Conservation (phyloP, 1,140 invertebrate genomes). For the Holcopasites calliopsidis region DNA sequence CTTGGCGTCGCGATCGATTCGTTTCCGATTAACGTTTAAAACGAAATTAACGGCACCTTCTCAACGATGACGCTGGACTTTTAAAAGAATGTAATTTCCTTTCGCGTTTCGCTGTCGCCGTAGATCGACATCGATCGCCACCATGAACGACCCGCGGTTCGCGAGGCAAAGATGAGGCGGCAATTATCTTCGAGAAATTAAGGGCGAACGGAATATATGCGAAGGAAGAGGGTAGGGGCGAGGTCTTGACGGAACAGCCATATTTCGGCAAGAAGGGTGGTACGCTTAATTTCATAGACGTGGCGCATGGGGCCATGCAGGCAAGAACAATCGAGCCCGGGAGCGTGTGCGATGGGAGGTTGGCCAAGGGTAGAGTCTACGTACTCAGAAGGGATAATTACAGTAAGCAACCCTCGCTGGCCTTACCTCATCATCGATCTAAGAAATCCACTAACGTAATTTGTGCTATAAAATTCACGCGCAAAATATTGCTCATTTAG, state of each 20-base stretch:
- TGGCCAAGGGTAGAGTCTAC: conserved; percentile 56
- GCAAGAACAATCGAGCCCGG: conserved; percentile 67
- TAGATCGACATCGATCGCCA: conserved; percentile 32
- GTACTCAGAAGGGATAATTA: conserved; percentile 65
- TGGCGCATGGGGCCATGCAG: conserved; percentile 58
- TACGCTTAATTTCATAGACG: conserved; percentile 67
- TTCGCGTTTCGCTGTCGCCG: conserved; percentile 8
- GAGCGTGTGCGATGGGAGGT: conserved; percentile 58
- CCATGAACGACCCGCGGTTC: conserved; percentile 25
- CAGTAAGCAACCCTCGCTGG: conserved; percentile 63
- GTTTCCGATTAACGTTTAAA: background rate
- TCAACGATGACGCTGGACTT: conserved; percentile 31
- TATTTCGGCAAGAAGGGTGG: conserved; percentile 64
- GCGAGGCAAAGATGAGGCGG: conserved; percentile 53
- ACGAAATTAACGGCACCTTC: background rate
- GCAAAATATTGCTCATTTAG: no score
- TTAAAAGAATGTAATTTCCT: conserved; percentile 45
- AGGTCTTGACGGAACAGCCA: conserved; percentile 60
- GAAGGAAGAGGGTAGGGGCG: background rate
- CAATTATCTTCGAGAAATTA: conserved; percentile 65
- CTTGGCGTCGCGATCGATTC: no score
- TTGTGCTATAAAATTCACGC: conserved; percentile 36
- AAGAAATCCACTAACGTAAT: conserved; percentile 61
- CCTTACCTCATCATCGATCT: conserved; percentile 58
- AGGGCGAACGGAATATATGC: conserved; percentile 55